Evolutionary conservation across 2,113 vertebrate genomes (phyloP).

Genomic region (Myotis brandtii): DNA sequence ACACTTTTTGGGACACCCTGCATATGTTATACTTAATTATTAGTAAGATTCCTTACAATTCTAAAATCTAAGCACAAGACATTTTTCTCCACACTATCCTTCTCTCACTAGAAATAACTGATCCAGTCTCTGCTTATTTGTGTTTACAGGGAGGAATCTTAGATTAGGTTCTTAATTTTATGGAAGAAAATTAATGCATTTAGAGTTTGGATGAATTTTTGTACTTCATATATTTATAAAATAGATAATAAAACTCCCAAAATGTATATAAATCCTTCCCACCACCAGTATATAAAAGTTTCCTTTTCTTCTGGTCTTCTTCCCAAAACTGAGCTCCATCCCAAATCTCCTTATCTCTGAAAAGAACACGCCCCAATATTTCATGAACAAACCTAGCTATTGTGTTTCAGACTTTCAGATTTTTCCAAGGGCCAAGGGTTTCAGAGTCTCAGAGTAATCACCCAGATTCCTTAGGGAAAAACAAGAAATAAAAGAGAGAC

Average conservation of each 20-base stretch:
- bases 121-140: background rate
- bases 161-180: constrained; percentile 25
- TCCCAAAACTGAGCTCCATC: background rate
- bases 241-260: constrained; percentile 38
- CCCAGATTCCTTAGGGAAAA: constrained; percentile 30
- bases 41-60: constrained; percentile 32
- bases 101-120: constrained; percentile 53
- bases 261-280: background rate
- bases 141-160: background rate
- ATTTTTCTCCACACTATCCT: constrained; percentile 41
- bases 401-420: constrained; percentile 13
- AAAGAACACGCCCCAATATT: background rate
- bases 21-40: background rate
- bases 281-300: background rate
- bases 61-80: background rate
- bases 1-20: too few species aligned
- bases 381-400: constrained; percentile 20
- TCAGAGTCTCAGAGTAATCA: background rate
- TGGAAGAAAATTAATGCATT: constrained; percentile 18
- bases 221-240: background rate
- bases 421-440: background rate
- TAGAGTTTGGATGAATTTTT: constrained; percentile 57
- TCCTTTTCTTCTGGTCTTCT: background rate
- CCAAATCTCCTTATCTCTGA: background rate
- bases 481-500: background rate